Conservation (phyloP, 2,888 invertebrate genomes). For the Latheticus oryzae region DNA sequence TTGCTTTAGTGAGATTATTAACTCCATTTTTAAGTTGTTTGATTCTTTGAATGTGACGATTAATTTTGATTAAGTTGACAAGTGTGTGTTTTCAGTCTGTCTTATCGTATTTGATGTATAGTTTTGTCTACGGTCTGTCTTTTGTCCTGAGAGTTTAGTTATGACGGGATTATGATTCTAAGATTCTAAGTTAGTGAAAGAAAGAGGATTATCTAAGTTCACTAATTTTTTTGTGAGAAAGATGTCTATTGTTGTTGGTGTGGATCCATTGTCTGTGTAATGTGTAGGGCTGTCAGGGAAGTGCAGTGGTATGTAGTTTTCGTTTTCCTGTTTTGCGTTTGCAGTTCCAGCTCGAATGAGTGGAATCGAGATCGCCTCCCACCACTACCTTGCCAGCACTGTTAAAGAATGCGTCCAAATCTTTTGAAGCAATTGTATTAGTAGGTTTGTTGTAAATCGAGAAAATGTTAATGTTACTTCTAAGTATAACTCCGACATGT, state of each 20-base stretch:
- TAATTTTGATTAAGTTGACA: too few species aligned
- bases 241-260: slow-evolving; percentile 8
- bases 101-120: too few species aligned
- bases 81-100: too few species aligned
- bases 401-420: neutral
- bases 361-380: slow-evolving; percentile 3
- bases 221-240: slow-evolving; percentile 5
- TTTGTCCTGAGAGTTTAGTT: too few species aligned
- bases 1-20: too few species aligned
- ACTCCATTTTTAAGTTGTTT: too few species aligned
- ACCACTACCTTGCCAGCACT: neutral
- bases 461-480: slow-evolving; percentile 1
- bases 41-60: too few species aligned
- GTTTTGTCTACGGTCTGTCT: too few species aligned
- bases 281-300: neutral
- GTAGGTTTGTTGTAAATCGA: slow-evolving; percentile 1
- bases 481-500: too few species aligned
- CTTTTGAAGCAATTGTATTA: neutral
- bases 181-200: neutral
- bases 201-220: neutral
- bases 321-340: neutral
- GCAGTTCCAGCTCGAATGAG: neutral
- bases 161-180: too few species aligned
- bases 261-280: neutral
- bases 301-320: neutral